phyloP scores from a whole-genome alignment of 1,140 invertebrate genomes.

The Caenorhabditis tropicalis region DNA sequence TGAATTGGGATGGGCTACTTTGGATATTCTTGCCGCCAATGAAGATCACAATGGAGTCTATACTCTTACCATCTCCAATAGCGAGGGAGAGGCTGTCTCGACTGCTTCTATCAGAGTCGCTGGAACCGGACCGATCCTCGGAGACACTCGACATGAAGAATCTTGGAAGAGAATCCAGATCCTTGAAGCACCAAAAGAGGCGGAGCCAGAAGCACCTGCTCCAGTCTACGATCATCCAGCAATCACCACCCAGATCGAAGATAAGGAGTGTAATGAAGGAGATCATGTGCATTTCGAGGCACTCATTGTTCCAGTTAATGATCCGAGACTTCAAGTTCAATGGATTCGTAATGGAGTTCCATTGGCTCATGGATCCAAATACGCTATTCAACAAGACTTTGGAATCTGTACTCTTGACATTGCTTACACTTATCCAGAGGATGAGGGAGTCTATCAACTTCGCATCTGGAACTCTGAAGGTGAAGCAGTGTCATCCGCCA shows the following conservation, averaged over 20 bases:
- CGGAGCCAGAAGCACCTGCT: conserved; percentile 61
- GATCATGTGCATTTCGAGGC: conserved; percentile 67
- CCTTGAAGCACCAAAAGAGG: conserved; percentile 67
- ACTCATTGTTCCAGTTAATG: conserved; percentile 83
- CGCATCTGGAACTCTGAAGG: conserved; percentile 88
- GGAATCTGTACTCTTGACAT: conserved; percentile 93
- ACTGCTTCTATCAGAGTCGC: conserved; percentile 82
- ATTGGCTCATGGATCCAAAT: conserved; percentile 73
- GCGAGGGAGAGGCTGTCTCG: conserved; percentile 74
- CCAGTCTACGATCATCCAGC: conserved; percentile 65
- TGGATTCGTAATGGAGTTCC: conserved; percentile 93
- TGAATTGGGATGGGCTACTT: conserved; percentile 69
- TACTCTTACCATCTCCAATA: conserved; percentile 69
- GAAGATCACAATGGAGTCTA: conserved; percentile 69
- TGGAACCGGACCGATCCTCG: conserved; percentile 73
- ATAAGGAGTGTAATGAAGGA: conserved; percentile 69
- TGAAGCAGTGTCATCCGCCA: conserved; percentile 89
- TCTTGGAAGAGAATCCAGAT: conserved; percentile 67
- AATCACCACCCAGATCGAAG: conserved; percentile 64
- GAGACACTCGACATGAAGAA: conserved; percentile 69
- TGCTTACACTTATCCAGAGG: conserved; percentile 89
- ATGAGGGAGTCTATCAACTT: conserved; percentile 91
- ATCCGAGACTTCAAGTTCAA: conserved; percentile 89
- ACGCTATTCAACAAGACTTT: conserved; percentile 78
- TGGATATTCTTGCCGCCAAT: conserved; percentile 68